A percentile compares a stretch with the other conserved stretches of the same genome.
These are phyloP conservation scores for Aphodius sticticus DNA, from an alignment of 2,888 invertebrate species.

Conservation along the genomic window DNA sequence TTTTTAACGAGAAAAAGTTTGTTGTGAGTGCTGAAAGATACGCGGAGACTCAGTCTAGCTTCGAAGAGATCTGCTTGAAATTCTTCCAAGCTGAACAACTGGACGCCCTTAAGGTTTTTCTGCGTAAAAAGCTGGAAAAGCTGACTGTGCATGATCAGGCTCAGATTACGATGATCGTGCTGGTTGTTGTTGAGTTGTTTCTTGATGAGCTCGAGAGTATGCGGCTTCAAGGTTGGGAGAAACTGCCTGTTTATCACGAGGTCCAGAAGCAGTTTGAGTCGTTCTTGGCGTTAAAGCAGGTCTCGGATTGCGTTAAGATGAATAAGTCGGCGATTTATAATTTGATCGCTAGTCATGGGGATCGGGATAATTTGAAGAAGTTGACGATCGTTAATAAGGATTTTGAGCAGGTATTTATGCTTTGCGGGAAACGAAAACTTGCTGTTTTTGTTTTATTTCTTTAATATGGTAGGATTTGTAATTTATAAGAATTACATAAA, in stretches of 20 bases:
- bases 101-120: slow-evolving; percentile 86
- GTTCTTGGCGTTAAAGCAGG: slow-evolving; percentile 75
- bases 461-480: background rate
- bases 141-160: slow-evolving; percentile 80
- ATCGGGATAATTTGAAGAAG: slow-evolving; percentile 88
- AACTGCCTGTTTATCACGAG: slow-evolving; percentile 62
- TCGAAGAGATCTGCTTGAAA: slow-evolving; percentile 93
- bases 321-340: slow-evolving; percentile 88
- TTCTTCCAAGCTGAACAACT: slow-evolving; percentile 84
- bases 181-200: slow-evolving; percentile 95
- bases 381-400: slow-evolving; percentile 90
- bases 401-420: slow-evolving; percentile 72
- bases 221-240: slow-evolving; percentile 60
- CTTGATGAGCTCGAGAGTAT: slow-evolving; percentile 86
- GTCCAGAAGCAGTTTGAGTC: slow-evolving; percentile 80
- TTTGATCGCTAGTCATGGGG: slow-evolving; percentile 93
- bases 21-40: slow-evolving; percentile 86
- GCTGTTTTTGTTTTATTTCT: background rate
- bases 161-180: slow-evolving; percentile 89
- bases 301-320: slow-evolving; percentile 80
- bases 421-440: background rate
- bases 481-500: no score
- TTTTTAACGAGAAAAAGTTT: slow-evolving; percentile 81
- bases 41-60: slow-evolving; percentile 89
- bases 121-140: slow-evolving; percentile 82